phyloP scores from a whole-genome alignment of 2,888 invertebrate species.

The Seira musarum region DNA sequence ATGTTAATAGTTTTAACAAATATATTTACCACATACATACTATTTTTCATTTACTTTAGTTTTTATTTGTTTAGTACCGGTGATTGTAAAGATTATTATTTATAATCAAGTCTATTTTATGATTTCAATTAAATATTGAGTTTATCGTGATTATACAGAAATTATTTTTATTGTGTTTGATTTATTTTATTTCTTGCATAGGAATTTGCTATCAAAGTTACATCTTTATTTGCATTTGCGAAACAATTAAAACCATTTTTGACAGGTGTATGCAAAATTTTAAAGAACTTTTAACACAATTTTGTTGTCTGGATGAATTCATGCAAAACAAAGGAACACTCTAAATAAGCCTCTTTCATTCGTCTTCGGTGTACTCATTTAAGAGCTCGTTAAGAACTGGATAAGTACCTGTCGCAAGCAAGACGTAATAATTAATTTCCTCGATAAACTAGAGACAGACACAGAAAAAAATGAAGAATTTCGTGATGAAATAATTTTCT shows the following conservation, averaged over 20 bases:
- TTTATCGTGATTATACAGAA: too few relatives aligned
- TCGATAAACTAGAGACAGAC: constrained; percentile 19
- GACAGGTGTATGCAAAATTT: too few relatives aligned
- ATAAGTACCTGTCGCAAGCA: not conserved
- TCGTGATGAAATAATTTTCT: constrained; percentile 1
- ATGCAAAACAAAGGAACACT: too few relatives aligned
- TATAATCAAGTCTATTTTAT: constrained; percentile 29
- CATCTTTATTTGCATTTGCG: too few relatives aligned
- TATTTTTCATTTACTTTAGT: constrained; percentile 51
- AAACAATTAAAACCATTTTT: too few relatives aligned
- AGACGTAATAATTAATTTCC: constrained; percentile 11
- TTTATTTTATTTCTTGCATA: too few relatives aligned
- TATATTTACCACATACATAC: too few relatives aligned
- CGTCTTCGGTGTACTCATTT: constrained; percentile 4
- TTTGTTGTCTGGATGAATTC: too few relatives aligned
- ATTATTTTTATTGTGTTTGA: too few relatives aligned
- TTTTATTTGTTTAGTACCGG: constrained; percentile 49
- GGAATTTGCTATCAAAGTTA: too few relatives aligned
- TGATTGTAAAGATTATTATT: constrained; percentile 46
- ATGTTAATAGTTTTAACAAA: too few relatives aligned
- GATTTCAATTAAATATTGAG: constrained; percentile 27
- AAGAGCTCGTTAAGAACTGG: not conserved
- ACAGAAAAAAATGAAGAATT: constrained; percentile 16
- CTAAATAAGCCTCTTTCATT: not conserved
- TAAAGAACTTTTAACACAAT: too few relatives aligned